Base-by-base conservation (phyloP, 2,888 invertebrate genomes). In the Tachystola acroxantha region DNA sequence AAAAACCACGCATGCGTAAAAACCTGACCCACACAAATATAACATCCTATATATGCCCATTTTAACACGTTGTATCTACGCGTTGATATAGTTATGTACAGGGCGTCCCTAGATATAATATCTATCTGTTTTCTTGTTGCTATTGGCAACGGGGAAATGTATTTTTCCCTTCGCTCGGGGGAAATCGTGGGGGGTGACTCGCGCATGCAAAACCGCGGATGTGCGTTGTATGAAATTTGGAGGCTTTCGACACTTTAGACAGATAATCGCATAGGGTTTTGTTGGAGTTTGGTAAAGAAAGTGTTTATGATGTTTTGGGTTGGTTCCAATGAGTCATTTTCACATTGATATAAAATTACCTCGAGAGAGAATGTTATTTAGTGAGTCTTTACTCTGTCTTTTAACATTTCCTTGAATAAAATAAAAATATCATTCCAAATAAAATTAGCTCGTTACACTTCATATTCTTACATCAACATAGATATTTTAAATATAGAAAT, bases 1-100 rank as follows among this genome's bases (percentile, higher is more conserved):
- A 72, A 76, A 70, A 80, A 66, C 63, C 71, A 86, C 85, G 85
- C 85, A 85, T 86, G 85, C 85, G 85, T 86, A 67, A 80, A 80
- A 77, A 79, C 73, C 74, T 73, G 64, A 69, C 77, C 48, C 77
- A 77, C 68, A 75, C 67, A 69, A 66, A 67, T 65, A 68, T 64
- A 64, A 55, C 58, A 55, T 44, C 49, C 56, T 70, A 66, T 73
- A 59, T 75, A 74, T 76, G 69, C 65, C 64, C 61, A 70, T 70
- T 75, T 74, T 68, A 66, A 65, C 67, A 64, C 64, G 64, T 53
- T 45, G 48, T 47, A 45, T 43, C 44, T 51, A 49, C 36, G 45
- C 49, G 34, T 50, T 45, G 52, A 50, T 55, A 53, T 66, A 57
- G 55, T 60, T 70, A 73, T 69, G 49, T 59, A 49, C 46, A 55